phyloP scores from a whole-genome alignment of 2,113 vertebrate species.

The Myrmecophaga tridactyla region DNA sequence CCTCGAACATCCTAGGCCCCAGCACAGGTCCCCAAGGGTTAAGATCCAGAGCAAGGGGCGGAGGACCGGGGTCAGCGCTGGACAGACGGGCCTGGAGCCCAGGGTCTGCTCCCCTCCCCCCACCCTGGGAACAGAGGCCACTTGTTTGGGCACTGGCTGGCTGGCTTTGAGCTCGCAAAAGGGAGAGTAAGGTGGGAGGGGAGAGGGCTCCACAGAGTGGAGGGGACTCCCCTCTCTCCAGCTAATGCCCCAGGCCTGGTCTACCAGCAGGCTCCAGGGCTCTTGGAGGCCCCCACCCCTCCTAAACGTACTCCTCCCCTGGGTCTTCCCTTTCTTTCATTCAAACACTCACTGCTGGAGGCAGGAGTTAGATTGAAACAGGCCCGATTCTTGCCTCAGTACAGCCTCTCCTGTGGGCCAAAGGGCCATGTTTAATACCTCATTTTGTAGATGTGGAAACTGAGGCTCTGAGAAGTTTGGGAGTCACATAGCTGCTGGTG shows the following conservation, averaged over 20 bases:
- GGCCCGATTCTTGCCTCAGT: neutral
- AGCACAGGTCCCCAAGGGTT: conserved; percentile 70
- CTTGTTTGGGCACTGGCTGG: conserved; percentile 74
- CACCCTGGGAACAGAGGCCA: conserved; percentile 73
- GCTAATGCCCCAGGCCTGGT: conserved; percentile 8
- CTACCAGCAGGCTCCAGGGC: neutral
- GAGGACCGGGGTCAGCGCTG: conserved; percentile 64
- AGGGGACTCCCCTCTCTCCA: conserved; percentile 72
- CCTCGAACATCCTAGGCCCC: neutral
- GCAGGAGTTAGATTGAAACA: neutral
- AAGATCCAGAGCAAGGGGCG: conserved; percentile 53
- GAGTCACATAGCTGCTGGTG: neutral
- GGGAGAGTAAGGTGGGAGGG: conserved; percentile 70
- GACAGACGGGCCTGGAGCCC: conserved; percentile 67
- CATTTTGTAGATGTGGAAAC: neutral
- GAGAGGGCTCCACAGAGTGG: conserved; percentile 83
- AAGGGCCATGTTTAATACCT: neutral
- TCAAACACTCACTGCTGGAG: neutral
- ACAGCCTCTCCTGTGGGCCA: neutral
- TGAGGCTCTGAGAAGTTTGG: neutral
- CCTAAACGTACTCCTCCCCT: neutral
- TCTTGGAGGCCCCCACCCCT: neutral
- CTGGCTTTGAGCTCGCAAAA: conserved; percentile 76
- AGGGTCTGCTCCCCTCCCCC: conserved; percentile 73
- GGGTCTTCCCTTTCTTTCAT: neutral